Evolutionary conservation across 64 coral and sea anemone species (phyloP).

Genomic region (Montipora cactus): DNA sequence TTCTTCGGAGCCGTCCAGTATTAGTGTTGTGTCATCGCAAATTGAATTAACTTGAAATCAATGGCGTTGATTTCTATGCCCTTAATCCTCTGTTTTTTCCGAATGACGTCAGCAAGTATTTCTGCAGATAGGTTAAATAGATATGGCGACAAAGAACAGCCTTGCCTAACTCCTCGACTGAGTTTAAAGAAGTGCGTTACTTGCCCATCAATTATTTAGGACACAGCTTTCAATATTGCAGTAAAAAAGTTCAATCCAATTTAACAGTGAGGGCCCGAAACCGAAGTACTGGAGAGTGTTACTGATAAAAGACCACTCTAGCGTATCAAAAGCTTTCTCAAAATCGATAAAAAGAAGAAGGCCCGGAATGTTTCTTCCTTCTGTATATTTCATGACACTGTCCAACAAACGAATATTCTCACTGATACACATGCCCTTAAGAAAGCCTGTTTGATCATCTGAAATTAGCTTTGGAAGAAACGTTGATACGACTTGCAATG

Average conservation of each 20-base stretch:
- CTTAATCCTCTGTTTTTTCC: slow-evolving; percentile 2
- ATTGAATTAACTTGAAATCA: slow-evolving; percentile 11
- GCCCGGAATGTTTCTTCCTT: too few species aligned
- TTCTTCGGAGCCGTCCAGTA: too few species aligned
- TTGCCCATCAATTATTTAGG: too few species aligned
- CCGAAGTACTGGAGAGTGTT: neutral
- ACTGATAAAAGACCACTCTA: neutral
- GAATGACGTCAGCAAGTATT: neutral
- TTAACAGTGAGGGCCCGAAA: neutral
- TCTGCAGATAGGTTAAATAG: too few species aligned
- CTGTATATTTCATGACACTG: too few species aligned
- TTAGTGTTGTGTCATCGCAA: neutral
- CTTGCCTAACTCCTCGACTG: neutral
- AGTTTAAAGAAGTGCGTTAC: neutral
- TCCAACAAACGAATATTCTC: neutral
- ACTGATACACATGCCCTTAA: neutral
- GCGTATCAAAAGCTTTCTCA: too few species aligned
- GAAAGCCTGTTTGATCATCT: too few species aligned
- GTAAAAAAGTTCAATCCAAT: neutral
- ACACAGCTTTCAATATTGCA: too few species aligned
- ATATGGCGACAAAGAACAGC: too few species aligned
- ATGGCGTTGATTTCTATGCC: neutral
- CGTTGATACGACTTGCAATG: too few species aligned
- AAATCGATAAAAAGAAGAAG: too few species aligned
- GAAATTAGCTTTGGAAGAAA: too few species aligned